Conservation (phyloP, 2,888 invertebrate species). For the Rhagium mordax region DNA sequence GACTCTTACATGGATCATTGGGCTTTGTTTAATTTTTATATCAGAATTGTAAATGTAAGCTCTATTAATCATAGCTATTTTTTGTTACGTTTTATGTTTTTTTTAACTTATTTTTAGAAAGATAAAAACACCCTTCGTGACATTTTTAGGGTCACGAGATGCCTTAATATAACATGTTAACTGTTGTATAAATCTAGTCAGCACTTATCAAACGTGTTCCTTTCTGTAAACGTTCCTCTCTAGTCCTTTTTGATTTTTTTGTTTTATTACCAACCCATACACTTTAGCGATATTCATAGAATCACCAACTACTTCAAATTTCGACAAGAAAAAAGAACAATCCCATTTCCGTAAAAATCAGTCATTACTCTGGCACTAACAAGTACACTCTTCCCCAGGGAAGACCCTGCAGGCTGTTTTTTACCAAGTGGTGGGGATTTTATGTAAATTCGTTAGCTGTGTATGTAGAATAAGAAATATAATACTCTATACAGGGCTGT, state of each 20-base stretch:
- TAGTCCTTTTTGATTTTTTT: slow-evolving; percentile 58
- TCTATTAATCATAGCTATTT: slow-evolving; percentile 52
- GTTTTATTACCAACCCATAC: slow-evolving; percentile 34
- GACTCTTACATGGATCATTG: slow-evolving; percentile 55
- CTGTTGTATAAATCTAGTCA: slow-evolving; percentile 66
- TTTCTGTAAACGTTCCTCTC: slow-evolving; percentile 60
- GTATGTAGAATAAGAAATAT: slow-evolving; percentile 38
- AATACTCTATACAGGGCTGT: slow-evolving; percentile 46
- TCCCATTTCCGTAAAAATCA: too few species aligned
- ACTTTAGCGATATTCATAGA: slow-evolving; percentile 12
- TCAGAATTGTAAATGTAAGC: slow-evolving; percentile 55
- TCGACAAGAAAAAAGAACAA: neutral
- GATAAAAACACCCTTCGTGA: slow-evolving; percentile 61
- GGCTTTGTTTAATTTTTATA: slow-evolving; percentile 60
- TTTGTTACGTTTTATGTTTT: slow-evolving; percentile 48
- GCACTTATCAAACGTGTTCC: slow-evolving; percentile 63
- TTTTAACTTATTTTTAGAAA: slow-evolving; percentile 40
- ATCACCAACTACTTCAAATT: slow-evolving; percentile 14
- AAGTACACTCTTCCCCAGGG: neutral
- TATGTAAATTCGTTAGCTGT: slow-evolving; percentile 7
- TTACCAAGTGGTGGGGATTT: slow-evolving; percentile 9
- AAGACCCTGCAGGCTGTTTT: neutral
- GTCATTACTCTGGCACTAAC: too few species aligned
- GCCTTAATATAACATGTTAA: slow-evolving; percentile 64
- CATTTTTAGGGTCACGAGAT: slow-evolving; percentile 66